Percentiles rank a stretch among this genome's conserved stretches.
These are phyloP conservation scores for Trisateles emortualis DNA, from an alignment of 2,888 invertebrate genomes.

Conservation along the genomic window DNA sequence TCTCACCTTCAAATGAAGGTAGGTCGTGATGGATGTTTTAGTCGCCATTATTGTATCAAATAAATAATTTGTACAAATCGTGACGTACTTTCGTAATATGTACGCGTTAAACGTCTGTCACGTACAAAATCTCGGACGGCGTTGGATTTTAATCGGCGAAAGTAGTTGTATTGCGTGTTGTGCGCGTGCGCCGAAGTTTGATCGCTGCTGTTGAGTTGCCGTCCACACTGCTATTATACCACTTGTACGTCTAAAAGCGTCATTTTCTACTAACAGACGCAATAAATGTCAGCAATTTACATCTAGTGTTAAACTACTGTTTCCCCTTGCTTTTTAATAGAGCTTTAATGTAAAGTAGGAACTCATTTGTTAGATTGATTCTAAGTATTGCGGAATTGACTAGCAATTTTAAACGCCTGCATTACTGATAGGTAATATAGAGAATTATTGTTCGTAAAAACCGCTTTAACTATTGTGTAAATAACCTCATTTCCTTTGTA, in stretches of 20 bases:
- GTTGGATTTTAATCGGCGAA: conserved; percentile 80
- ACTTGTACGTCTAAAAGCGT: conserved; percentile 47
- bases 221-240: conserved; percentile 49
- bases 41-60: conserved; percentile 37
- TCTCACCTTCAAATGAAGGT: neutral
- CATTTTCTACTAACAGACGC: conserved; percentile 52
- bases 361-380: neutral
- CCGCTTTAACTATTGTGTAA: conserved; percentile 1
- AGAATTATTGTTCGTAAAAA: neutral
- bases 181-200: conserved; percentile 70
- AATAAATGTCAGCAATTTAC: conserved; percentile 56
- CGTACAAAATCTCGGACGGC: conserved; percentile 65
- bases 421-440: neutral
- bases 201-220: conserved; percentile 48
- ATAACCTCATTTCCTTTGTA: conserved; percentile 12
- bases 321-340: conserved; percentile 41
- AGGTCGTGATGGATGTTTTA: conserved; percentile 23
- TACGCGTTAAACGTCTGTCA: conserved; percentile 66
- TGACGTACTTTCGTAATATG: conserved; percentile 61
- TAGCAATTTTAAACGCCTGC: neutral
- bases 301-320: conserved; percentile 48
- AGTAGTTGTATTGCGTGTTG: conserved; percentile 78
- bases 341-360: conserved; percentile 27
- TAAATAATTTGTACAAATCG: conserved; percentile 48
- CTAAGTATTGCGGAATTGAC: neutral